Evolutionary conservation across 1,140 invertebrate genomes (phyloP).

Genomic region (Cherax destructor): DNA sequence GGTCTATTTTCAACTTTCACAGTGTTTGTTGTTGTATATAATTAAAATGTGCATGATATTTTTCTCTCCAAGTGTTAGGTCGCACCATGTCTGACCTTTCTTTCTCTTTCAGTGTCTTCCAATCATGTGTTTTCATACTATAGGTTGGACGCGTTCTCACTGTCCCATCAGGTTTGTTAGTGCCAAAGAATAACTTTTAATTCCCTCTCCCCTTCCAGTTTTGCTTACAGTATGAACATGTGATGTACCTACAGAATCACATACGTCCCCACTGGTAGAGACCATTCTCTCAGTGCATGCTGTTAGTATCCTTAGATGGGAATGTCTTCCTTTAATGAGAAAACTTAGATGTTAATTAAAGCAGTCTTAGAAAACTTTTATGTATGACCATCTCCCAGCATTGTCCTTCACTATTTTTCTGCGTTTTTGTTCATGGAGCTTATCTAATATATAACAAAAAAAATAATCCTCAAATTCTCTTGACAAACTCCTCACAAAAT

Average conservation of each 20-base stretch:
- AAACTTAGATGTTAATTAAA: neutral
- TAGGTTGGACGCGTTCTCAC: neutral
- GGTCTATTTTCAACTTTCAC: neutral
- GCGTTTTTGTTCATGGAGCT: neutral
- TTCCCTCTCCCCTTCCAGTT: neutral
- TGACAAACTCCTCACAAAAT: too few relatives aligned
- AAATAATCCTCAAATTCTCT: too few relatives aligned
- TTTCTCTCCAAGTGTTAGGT: neutral
- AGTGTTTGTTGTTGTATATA: neutral
- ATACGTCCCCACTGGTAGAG: neutral
- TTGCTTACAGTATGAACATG: too few relatives aligned
- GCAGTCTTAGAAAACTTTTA: neutral
- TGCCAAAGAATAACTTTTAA: neutral
- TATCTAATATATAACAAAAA: too few relatives aligned
- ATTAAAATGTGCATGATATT: neutral
- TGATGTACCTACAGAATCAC: neutral
- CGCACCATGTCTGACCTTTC: neutral
- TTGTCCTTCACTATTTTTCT: neutral
- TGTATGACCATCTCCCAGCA: neutral
- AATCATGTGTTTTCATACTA: conserved; percentile 8
- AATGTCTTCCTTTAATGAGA: neutral
- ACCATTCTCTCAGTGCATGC: neutral
- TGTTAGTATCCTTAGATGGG: neutral
- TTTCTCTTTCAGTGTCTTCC: conserved; percentile 5
- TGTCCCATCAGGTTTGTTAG: neutral